Conservation (phyloP, 1,140 invertebrate genomes). For the Eriocheir sinensis region DNA sequence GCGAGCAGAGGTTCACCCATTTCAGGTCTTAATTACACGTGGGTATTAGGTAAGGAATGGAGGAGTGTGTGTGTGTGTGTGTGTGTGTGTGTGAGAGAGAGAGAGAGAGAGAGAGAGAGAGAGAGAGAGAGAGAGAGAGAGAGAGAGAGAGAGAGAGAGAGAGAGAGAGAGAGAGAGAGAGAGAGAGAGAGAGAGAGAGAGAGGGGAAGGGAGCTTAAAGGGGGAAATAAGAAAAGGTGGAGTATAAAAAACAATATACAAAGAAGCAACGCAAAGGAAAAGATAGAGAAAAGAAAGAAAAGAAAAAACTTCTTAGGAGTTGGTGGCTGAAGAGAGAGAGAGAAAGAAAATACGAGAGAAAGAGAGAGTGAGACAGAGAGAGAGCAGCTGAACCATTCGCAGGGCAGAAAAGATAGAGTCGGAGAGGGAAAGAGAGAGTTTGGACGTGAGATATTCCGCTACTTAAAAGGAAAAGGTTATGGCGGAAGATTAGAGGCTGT, state of each 20-base stretch:
- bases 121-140: slow-evolving; percentile 26
- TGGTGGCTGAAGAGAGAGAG: background rate
- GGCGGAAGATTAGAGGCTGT: background rate
- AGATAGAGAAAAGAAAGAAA: background rate
- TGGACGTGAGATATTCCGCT: background rate
- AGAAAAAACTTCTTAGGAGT: background rate
- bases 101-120: background rate
- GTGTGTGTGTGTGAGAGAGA: background rate
- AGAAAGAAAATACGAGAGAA: background rate
- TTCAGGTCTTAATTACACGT: background rate
- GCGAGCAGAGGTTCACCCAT: background rate
- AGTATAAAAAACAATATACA: background rate
- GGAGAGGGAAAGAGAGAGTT: background rate
- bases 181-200: background rate
- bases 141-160: background rate
- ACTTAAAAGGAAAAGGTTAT: slow-evolving; percentile 3
- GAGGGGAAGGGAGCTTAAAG: background rate
- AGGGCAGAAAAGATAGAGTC: background rate
- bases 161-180: background rate
- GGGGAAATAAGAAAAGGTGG: background rate
- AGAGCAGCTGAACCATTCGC: background rate
- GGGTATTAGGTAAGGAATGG: background rate
- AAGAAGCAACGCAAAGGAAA: background rate
- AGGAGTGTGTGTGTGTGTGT: background rate
- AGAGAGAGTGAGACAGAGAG: slow-evolving; percentile 17